Percentiles rank a stretch among this genome's conserved stretches.
Conservation (phyloP, 2,888 invertebrate genomes). For the Theretra japonica region DNA sequence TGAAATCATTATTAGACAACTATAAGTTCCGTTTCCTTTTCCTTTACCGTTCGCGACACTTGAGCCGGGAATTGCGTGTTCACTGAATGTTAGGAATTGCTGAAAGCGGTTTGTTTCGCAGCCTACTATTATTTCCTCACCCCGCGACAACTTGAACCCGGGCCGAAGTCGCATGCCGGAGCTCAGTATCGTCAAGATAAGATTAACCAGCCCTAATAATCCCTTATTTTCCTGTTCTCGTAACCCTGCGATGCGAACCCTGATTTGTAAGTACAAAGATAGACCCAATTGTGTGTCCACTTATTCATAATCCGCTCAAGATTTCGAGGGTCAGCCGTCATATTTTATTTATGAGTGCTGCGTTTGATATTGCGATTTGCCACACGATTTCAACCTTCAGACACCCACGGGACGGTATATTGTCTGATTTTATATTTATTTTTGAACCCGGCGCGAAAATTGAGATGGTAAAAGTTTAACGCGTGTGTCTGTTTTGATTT, state of each 20-base stretch:
- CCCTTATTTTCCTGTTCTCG: slow-evolving; percentile 39
- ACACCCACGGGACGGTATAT: slow-evolving; percentile 42
- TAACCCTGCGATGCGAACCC: slow-evolving; percentile 28
- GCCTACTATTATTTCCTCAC: slow-evolving; percentile 50
- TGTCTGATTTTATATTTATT: slow-evolving; percentile 49
- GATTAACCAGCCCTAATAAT: slow-evolving; percentile 56
- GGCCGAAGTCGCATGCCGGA: slow-evolving; percentile 50
- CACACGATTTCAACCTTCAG: slow-evolving; percentile 48
- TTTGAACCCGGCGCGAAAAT: background rate
- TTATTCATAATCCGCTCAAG: slow-evolving; percentile 62
- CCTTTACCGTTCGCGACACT: slow-evolving; percentile 1
- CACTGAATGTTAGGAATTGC: slow-evolving; percentile 25
- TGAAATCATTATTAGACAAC: slow-evolving; percentile 23
- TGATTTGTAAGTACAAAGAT: slow-evolving; percentile 49
- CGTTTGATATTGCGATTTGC: slow-evolving; percentile 52
- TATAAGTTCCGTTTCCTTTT: slow-evolving; percentile 17
- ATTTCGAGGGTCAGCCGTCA: slow-evolving; percentile 55
- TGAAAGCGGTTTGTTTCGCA: slow-evolving; percentile 41
- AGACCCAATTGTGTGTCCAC: slow-evolving; percentile 49
- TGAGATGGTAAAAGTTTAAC: too few species aligned
- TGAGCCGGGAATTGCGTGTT: slow-evolving; percentile 18
- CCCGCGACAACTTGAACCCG: slow-evolving; percentile 40
- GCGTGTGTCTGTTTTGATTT: too few species aligned
- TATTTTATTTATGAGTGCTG: slow-evolving; percentile 58
- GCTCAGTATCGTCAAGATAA: slow-evolving; percentile 52